phyloP scores from a whole-genome alignment of 2,888 invertebrate species.

The Neoascia interrupta region DNA sequence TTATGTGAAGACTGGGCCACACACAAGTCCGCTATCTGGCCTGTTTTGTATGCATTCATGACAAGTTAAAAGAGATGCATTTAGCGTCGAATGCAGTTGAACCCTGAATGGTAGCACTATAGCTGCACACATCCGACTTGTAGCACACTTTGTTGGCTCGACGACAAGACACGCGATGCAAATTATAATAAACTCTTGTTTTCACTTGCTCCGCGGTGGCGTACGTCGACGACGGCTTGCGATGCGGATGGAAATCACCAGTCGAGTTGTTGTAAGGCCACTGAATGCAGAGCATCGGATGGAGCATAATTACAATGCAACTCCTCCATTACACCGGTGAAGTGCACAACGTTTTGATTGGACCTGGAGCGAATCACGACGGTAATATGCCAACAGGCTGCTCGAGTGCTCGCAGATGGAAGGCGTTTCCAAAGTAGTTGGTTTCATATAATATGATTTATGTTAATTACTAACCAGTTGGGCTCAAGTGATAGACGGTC shows the following conservation, averaged over 20 bases:
- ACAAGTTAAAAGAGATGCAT: slow-evolving; percentile 27
- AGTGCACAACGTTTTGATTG: slow-evolving; percentile 67
- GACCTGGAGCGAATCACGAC: slow-evolving; percentile 67
- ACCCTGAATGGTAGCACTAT: slow-evolving; percentile 18
- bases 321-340: slow-evolving; percentile 68
- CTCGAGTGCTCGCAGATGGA: slow-evolving; percentile 58
- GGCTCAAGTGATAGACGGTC: slow-evolving; percentile 62
- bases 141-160: slow-evolving; percentile 25
- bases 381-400: slow-evolving; percentile 62
- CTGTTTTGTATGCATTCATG: slow-evolving; percentile 36
- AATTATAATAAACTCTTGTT: slow-evolving; percentile 69
- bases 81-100: slow-evolving; percentile 28
- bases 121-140: slow-evolving; percentile 9
- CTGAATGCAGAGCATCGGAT: slow-evolving; percentile 63
- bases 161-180: slow-evolving; percentile 67
- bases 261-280: slow-evolving; percentile 32
- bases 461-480: slow-evolving; percentile 68
- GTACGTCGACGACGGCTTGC: slow-evolving; percentile 21
- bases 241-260: slow-evolving; percentile 36
- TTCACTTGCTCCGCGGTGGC: slow-evolving; percentile 60
- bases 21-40: slow-evolving; percentile 30
- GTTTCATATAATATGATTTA: slow-evolving; percentile 66
- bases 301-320: slow-evolving; percentile 66
- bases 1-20: no score
- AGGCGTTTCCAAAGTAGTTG: slow-evolving; percentile 62